Base-by-base conservation (phyloP, 1,140 invertebrate species). In the Plodia interpunctella region DNA sequence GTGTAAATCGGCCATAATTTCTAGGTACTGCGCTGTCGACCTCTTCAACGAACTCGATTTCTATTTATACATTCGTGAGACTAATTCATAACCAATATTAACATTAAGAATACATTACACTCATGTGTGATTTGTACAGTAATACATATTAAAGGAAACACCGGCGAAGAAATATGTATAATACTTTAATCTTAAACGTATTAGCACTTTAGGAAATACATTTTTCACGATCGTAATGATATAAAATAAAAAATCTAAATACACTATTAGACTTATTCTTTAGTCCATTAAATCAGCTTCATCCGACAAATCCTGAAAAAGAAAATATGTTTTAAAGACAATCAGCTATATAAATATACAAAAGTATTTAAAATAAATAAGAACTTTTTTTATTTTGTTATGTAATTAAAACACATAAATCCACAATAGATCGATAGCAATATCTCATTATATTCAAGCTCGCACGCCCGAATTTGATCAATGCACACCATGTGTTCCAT, bases 191-290 rank as follows among this genome's bases (percentile, higher is more conserved):
- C 74, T 80, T 82, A 82, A 70, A 66, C 60, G 60, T 76, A 77
- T 75, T 80, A 83, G 74, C 76, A 81, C 74, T 77, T 81, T 78
- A 79, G 70, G 69, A 80, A 76, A 75, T 80, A 78, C 74, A 83
- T 75, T 62, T 60, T 74, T 72, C 71, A 74, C 74, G 63, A 72
- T 72, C 53, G 57, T 71, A 66, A 62, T 78, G 62, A 76, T 78
- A 78, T 76, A 79, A 75, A 71, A 77, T 75, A 74, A 78, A 73
- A 68, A 66, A 62, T 74, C 59, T 76, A 80, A 66, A 70, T 76
- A 82, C 62, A 74, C 68, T 70, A 73, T 51, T 52, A 74, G 52
- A 63, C 20, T 64, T 25, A n/a, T n/a, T n/a, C n/a, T n/a, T 74
- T 79, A 83, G 17, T 76, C 82, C 49, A 78, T 53, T 54, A 79